These are phyloP conservation scores for Archaeoteleia sp. DNA, from an alignment of 2,888 invertebrate genomes.

Conservation along the genomic window DNA sequence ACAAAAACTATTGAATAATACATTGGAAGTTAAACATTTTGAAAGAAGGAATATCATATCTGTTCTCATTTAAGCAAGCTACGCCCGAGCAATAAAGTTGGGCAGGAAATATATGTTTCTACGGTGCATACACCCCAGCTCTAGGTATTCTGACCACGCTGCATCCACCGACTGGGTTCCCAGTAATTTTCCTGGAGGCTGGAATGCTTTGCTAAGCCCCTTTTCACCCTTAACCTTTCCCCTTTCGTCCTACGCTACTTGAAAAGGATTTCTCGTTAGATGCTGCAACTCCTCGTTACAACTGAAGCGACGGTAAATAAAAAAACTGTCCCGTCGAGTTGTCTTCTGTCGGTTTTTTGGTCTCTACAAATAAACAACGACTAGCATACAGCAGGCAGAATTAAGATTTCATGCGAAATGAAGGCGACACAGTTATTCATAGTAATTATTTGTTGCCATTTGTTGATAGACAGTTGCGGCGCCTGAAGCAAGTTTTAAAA, in stretches of 20 bases:
- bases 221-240: slow-evolving; percentile 9
- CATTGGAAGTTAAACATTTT: too few relatives aligned
- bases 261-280: slow-evolving; percentile 52
- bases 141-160: slow-evolving; percentile 11
- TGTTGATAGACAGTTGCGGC: neutral
- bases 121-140: neutral
- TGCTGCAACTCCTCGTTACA: slow-evolving; percentile 53
- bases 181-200: slow-evolving; percentile 24
- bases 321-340: slow-evolving; percentile 30
- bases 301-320: slow-evolving; percentile 53
- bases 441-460: too few relatives aligned
- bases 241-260: slow-evolving; percentile 1
- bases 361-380: too few relatives aligned
- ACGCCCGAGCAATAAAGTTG: slow-evolving; percentile 2
- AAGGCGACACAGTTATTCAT: too few relatives aligned
- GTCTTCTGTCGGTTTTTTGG: neutral
- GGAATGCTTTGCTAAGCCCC: slow-evolving; percentile 16
- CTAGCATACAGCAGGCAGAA: too few relatives aligned
- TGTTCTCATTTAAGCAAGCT: neutral
- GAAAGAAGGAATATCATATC: neutral
- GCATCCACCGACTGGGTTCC: slow-evolving; percentile 10
- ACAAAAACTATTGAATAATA: neutral
- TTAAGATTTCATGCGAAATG: too few relatives aligned
- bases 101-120: neutral
- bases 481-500: too few relatives aligned